phyloP scores from a whole-genome alignment of 2,113 vertebrate species.

The Colossoma macropomum region DNA sequence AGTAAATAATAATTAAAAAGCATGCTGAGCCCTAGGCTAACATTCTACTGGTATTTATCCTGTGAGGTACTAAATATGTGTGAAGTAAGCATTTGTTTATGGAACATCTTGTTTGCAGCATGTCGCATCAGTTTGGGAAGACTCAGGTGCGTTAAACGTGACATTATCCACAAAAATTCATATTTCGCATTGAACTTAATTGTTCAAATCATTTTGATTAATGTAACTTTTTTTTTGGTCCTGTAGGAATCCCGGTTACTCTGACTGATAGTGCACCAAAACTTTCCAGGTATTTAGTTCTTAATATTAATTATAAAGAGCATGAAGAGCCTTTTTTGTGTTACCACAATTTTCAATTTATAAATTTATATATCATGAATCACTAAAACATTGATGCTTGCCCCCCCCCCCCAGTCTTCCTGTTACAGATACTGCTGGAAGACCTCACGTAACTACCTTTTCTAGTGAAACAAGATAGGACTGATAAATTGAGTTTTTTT shows the following conservation, averaged over 20 bases:
- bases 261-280: neutral
- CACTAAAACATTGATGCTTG: too few relatives aligned
- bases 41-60: too few relatives aligned
- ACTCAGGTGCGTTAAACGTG: conserved; percentile 16
- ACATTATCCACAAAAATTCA: neutral
- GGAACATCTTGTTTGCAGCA: conserved; percentile 22
- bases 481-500: too few relatives aligned
- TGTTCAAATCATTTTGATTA: too few relatives aligned
- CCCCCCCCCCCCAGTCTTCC: conserved; percentile 6
- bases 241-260: conserved; percentile 5
- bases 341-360: too few relatives aligned
- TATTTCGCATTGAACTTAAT: neutral
- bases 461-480: neutral
- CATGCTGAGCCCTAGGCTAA: too few relatives aligned
- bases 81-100: neutral
- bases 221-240: neutral
- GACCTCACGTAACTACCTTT: conserved; percentile 9
- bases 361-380: neutral
- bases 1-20: too few relatives aligned
- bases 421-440: neutral
- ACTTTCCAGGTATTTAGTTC: conserved; percentile 39
- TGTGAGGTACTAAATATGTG: neutral
- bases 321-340: too few relatives aligned
- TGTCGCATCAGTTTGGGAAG: neutral
- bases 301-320: too few relatives aligned